Base-by-base conservation (phyloP, 2,113 vertebrate species). In the Cinclus mexicanus region DNA sequence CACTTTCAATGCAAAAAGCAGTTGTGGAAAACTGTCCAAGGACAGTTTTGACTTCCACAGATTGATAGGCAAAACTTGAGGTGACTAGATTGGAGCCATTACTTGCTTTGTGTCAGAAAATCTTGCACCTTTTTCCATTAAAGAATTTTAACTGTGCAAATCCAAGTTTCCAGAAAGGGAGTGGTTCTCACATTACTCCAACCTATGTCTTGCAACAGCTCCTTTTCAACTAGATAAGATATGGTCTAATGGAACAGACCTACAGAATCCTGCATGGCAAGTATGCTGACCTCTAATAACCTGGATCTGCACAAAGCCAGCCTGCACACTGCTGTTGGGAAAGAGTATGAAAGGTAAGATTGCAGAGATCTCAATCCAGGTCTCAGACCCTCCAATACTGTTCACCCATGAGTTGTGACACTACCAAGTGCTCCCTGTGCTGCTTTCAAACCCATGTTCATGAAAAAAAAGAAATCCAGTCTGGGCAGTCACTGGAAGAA, bases 191-290 rank as follows among this genome's bases (percentile, higher is more conserved):
- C 6, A 1, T 63, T 59, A 72, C 49, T 84, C 16, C 68, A 91
- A 61, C 46, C 1, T 31, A 57, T 71, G 42, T 83, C 78, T 84
- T 78, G 50, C 56, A 84, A 81, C 42, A 81, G 83, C 19, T 89
- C 46, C n/a, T 81, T 94, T 81, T 37, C n/a, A 87, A 29, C 18
- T 17, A 82, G 87, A 67, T 96, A 96, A 96, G 89, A 92, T 84
- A 84, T 2, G 55, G 69, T 12, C 83, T 78, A 77, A 95, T 39
- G 77, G 64, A 87, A 59, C 50, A 83, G 35, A 70, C 24, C 23
- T 39, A 29, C 56, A 91, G 69, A 96, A 93, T 42, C 46, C 84
- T 84, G 87, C 57, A 78, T 1, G 29, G 69, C 64, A 89, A 50
- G 25, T 47, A 35, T 10, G 50, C 53, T 65, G 64, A 46, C 59